Evolutionary conservation across 2,888 invertebrate species (phyloP).

Genomic region (Ornithoptera priamus): DNA sequence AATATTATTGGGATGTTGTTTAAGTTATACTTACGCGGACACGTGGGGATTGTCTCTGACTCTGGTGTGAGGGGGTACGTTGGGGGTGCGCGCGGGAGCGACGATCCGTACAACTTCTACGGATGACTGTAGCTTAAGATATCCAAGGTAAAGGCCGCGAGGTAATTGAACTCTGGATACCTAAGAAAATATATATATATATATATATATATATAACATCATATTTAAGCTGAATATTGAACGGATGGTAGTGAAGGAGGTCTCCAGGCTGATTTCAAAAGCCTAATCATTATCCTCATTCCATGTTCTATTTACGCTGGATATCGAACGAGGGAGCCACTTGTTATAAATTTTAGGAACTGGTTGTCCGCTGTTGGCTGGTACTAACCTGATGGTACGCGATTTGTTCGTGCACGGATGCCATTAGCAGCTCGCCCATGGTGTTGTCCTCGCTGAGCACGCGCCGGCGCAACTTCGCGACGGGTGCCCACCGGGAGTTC

Average conservation of each 20-base stretch:
- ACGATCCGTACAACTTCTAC: slow-evolving; percentile 96
- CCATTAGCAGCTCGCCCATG: slow-evolving; percentile 91
- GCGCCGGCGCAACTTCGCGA: slow-evolving; percentile 90
- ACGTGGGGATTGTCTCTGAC: slow-evolving; percentile 97
- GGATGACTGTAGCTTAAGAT: slow-evolving; percentile 97
- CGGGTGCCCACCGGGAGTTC: slow-evolving; percentile 95
- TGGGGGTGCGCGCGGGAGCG: slow-evolving; percentile 95
- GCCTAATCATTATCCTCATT: no score
- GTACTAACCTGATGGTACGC: slow-evolving; percentile 78
- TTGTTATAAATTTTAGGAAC: no score
- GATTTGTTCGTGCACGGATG: slow-evolving; percentile 90
- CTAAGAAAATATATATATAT: slow-evolving; percentile 34
- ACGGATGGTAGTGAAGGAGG: background rate
- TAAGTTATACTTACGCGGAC: slow-evolving; percentile 85
- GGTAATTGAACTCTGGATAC: slow-evolving; percentile 90
- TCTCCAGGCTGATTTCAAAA: no score
- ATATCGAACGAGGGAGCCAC: no score
- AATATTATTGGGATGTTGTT: background rate
- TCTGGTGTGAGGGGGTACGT: slow-evolving; percentile 95
- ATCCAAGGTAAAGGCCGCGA: slow-evolving; percentile 95
- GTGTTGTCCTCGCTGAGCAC: slow-evolving; percentile 86
- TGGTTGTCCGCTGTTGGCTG: no score
- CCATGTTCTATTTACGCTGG: no score
- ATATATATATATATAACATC: background rate
- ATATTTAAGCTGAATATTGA: background rate